phyloP scores from a whole-genome alignment of 2,888 invertebrate genomes.

The Tupiocoris notatus region DNA sequence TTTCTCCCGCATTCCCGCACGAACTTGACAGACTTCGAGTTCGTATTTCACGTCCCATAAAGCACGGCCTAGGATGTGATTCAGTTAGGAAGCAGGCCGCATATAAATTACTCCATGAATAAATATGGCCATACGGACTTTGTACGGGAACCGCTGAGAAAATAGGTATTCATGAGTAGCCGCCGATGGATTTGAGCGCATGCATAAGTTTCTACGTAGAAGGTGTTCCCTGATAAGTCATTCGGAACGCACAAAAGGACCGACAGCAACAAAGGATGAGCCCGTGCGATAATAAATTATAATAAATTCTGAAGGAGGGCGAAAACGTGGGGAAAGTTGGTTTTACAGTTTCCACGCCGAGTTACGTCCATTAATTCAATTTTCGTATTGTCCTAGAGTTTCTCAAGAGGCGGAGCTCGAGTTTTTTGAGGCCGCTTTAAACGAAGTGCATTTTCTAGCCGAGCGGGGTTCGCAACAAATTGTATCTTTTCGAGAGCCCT shows the following conservation, averaged over 20 bases:
- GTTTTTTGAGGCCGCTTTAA: no score
- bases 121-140: conserved; percentile 35
- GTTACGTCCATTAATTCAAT: conserved; percentile 7
- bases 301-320: conserved; percentile 29
- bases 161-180: conserved; percentile 33
- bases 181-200: conserved; percentile 36
- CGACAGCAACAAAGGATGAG: conserved; percentile 9
- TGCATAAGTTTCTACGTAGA: conserved; percentile 25
- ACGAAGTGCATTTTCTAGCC: no score
- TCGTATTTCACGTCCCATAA: conserved; percentile 3
- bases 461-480: no score
- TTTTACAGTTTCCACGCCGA: background rate
- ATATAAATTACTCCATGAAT: conserved; percentile 39
- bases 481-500: no score
- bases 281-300: conserved; percentile 33
- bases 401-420: background rate
- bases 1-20: no score
- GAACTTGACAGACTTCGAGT: no score
- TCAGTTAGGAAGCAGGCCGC: conserved; percentile 31
- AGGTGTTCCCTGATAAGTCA: conserved; percentile 24
- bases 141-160: conserved; percentile 22
- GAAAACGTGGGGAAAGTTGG: conserved; percentile 15
- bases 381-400: background rate
- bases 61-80: background rate
- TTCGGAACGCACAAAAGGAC: conserved; percentile 30